Percentiles rank a stretch among this genome's conserved stretches.
Evolutionary conservation across 2,113 vertebrate species (phyloP).

Genomic region (Thermophis baileyi): DNA sequence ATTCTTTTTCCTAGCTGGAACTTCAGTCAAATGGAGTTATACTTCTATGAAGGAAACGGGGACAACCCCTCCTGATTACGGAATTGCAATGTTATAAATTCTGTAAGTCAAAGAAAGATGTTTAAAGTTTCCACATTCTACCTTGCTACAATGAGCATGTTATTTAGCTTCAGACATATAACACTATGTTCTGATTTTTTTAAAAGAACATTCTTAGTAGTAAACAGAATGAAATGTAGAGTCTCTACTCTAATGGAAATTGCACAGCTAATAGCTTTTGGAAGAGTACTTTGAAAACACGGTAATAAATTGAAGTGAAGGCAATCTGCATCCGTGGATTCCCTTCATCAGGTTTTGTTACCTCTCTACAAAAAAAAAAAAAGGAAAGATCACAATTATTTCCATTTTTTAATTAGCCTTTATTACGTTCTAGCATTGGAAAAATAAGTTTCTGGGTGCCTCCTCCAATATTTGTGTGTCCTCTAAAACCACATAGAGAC

Average conservation of each 20-base stretch:
- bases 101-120: neutral
- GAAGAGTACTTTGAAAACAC: slow-evolving; percentile 36
- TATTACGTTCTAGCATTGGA: slow-evolving; percentile 42
- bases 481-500: slow-evolving; percentile 29
- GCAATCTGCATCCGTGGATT: neutral
- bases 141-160: neutral
- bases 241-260: slow-evolving; percentile 26
- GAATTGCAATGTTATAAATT: neutral
- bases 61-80: neutral
- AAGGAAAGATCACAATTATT: slow-evolving; percentile 9
- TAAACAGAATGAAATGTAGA: slow-evolving; percentile 2
- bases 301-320: slow-evolving; percentile 12
- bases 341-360: slow-evolving; percentile 16
- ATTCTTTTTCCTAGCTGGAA: neutral
- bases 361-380: neutral
- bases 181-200: no score
- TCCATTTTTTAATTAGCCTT: slow-evolving; percentile 31
- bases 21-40: neutral
- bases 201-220: neutral
- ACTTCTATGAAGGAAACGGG: no score
- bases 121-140: neutral
- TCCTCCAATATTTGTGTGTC: slow-evolving; percentile 6
- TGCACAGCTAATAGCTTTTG: slow-evolving; percentile 12
- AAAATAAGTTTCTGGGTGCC: slow-evolving; percentile 4
- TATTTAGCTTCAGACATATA: neutral